Evolutionary conservation across 2,113 vertebrate genomes (phyloP), one percentile per base, ranked within the genome.

Genomic region (Mohoua ochrocephala): DNA sequence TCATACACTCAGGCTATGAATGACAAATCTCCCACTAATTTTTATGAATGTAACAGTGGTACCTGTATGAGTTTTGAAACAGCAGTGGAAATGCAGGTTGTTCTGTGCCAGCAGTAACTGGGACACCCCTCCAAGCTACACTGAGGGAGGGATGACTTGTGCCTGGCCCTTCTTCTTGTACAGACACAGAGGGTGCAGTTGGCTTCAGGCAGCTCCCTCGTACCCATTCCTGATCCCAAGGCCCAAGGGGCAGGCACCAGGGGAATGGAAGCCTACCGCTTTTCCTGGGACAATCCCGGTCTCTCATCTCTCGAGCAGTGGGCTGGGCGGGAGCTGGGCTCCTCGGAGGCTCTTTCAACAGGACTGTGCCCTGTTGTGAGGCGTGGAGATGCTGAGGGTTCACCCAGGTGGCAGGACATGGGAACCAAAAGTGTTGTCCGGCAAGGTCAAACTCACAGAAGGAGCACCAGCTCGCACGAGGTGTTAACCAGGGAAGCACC

Each of bases 1-100:
- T 94, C 90, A 23, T 85, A 21, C 76, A 74, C 20, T 79, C 63
- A 83, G 82, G 52, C 78, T 91, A 77, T 80, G 93, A 93, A 85
- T 93, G 94, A 89, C 84, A 93, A 96, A 93, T 93, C 87, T 91
- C 47, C 21, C 11, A 49, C 84, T 85, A 82, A 91, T 93, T 91
- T 93, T 78, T 85, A 44, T 90, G 67, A 80, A 83, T 85, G 27
- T 57, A 82, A 27, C 77, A 76, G 74, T n/a, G 53, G 74, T 75
- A 89, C 64, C n/a, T 84, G 17, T 56, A 5, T 70, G 82, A 76
- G 67, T 76, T 91, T 69, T 74, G 79, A 57, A 93, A 50, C 33
- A 41, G 74, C 78, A 67, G 18, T 53, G 85, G 86, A 83, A 85
- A 83, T 12, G 11, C 7, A 4, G n/a, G 20, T 35, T 56, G 6